These are phyloP conservation scores for Andrena praecox DNA, from an alignment of 2,888 invertebrate genomes.

Conservation along the genomic window DNA sequence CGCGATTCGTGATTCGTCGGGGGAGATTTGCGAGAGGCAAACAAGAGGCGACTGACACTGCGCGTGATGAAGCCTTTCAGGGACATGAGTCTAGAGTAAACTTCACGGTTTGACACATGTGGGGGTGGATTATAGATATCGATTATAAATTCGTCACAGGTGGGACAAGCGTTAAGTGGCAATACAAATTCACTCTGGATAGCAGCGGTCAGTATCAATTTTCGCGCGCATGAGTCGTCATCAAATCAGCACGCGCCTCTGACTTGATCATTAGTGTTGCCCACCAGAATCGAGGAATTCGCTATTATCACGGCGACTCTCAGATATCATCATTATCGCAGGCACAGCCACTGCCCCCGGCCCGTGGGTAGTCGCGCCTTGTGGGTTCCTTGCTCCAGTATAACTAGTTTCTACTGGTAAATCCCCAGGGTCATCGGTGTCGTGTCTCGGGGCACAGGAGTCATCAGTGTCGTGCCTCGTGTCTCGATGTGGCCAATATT, in stretches of 20 bases:
- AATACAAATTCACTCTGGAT: too few species aligned
- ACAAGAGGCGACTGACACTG: background rate
- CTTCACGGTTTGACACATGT: background rate
- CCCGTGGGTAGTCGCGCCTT: conserved; percentile 2
- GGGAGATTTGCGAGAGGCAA: background rate
- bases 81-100: too few species aligned
- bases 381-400: conserved; percentile 22
- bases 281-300: background rate
- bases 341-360: background rate
- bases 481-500: conserved; percentile 30
- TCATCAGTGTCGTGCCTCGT: conserved; percentile 28
- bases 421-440: conserved; percentile 39
- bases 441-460: conserved; percentile 39
- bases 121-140: background rate
- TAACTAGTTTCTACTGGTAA: conserved; percentile 41
- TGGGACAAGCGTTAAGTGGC: too few species aligned
- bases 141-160: too few species aligned
- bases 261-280: background rate
- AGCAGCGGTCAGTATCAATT: too few species aligned
- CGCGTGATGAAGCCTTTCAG: background rate
- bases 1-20: conserved; percentile 4
- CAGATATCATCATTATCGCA: background rate
- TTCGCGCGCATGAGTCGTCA: too few species aligned
- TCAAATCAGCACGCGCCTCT: too few species aligned
- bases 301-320: background rate